Evolutionary conservation across 2,797 vertebrate genomes (phyloP).

Genomic region (Alectoris magna): DNA sequence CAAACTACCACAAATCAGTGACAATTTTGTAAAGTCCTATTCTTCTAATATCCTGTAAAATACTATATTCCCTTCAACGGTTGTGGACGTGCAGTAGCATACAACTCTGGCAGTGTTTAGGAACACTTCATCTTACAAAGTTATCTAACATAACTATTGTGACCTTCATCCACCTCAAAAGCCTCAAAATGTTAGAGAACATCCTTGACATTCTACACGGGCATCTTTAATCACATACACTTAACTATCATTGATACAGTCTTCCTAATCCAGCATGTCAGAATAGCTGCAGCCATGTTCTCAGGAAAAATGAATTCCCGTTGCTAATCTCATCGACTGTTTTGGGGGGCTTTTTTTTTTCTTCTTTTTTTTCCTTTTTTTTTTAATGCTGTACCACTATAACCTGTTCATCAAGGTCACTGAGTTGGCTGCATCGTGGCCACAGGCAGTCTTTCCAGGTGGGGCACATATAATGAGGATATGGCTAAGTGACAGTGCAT

Average conservation of each 20-base stretch:
- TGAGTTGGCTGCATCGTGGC: rapidly evolving
- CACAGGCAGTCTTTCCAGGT: not conserved
- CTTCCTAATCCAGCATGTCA: not conserved
- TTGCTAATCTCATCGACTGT: not conserved
- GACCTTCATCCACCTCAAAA: not conserved
- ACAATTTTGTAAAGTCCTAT: not conserved
- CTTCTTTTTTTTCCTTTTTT: too few relatives aligned
- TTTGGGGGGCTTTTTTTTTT: not conserved
- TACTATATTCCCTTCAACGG: not conserved
- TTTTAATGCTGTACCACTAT: not conserved
- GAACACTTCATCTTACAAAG: not conserved
- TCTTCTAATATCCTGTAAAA: not conserved
- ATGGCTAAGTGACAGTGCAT: not conserved
- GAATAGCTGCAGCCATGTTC: not conserved
- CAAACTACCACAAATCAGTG: not conserved
- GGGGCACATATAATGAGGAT: rapidly evolving
- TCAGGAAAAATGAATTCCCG: not conserved
- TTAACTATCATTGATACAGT: not conserved
- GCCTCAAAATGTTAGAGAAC: not conserved
- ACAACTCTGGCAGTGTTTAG: not conserved
- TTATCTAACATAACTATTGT: not conserved
- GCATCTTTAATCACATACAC: rapidly evolving
- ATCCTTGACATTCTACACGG: not conserved
- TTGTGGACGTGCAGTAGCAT: not conserved
- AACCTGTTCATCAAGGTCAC: not conserved